A percentile compares a stretch with the other conserved stretches of the same genome.
Evolutionary conservation across 2,797 vertebrate species (phyloP).

Genomic region (Coluber constrictor): DNA sequence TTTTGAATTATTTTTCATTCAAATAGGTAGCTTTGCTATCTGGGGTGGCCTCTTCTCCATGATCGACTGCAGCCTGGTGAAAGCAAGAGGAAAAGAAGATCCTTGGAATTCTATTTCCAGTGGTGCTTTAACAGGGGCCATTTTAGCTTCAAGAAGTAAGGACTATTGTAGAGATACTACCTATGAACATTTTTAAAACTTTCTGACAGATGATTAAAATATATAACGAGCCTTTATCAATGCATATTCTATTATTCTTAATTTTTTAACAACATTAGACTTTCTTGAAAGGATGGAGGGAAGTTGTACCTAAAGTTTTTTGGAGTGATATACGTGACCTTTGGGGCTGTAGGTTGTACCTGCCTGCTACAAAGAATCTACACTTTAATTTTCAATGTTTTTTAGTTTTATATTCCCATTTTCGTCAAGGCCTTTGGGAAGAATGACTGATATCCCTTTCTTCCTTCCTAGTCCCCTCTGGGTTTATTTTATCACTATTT

Average conservation of each 20-base stretch:
- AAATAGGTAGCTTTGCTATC: slow-evolving; percentile 91
- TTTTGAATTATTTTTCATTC: slow-evolving; percentile 2
- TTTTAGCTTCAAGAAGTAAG: slow-evolving; percentile 98
- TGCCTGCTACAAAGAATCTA: background rate
- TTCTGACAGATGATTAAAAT: background rate
- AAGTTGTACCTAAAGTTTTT: background rate
- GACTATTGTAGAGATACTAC: background rate
- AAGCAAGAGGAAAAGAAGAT: slow-evolving; percentile 92
- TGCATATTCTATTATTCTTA: background rate
- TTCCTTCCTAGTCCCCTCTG: background rate
- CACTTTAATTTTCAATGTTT: background rate
- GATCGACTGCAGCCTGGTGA: slow-evolving; percentile 96
- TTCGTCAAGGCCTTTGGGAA: background rate
- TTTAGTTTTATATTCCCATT: background rate
- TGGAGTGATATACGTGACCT: background rate
- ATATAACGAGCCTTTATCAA: background rate
- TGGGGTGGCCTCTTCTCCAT: slow-evolving; percentile 98
- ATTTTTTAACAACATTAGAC: background rate
- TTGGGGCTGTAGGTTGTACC: background rate
- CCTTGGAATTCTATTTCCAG: slow-evolving; percentile 99
- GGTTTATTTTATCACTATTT: background rate
- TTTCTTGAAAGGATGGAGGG: background rate
- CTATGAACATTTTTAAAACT: background rate
- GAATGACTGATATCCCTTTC: background rate
- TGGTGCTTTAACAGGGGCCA: slow-evolving; percentile 93